phyloP scores from a whole-genome alignment of 2,888 invertebrate species.

The Zygaena filipendulae region DNA sequence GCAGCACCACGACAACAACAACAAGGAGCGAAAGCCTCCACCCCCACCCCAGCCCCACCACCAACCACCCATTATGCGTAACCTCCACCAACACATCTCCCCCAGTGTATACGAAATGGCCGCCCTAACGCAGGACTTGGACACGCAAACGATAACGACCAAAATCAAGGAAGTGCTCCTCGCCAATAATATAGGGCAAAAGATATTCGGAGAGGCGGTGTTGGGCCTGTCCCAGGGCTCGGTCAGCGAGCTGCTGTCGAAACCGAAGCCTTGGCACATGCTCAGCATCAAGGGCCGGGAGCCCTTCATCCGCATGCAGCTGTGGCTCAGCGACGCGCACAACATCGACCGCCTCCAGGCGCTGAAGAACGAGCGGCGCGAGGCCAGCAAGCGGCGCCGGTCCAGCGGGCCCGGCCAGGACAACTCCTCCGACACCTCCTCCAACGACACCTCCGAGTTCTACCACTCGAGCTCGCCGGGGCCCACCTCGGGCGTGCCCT shows the following conservation, averaged over 20 bases:
- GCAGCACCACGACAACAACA: conserved; percentile 65
- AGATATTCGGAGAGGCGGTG: conserved; percentile 98
- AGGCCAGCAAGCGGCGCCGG: conserved; percentile 90
- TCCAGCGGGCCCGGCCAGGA: conserved; percentile 86
- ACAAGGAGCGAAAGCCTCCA: conserved; percentile 65
- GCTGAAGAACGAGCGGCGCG: conserved; percentile 89
- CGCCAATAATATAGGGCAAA: conserved; percentile 98
- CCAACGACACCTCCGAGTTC: conserved; percentile 89
- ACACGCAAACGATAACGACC: conserved; percentile 95
- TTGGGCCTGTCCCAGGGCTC: conserved; percentile 96
- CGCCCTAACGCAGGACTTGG: conserved; percentile 94
- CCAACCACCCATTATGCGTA: conserved; percentile 74
- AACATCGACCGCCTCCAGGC: conserved; percentile 94
- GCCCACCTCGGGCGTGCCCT: conserved; percentile 78
- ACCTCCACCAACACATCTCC: conserved; percentile 85
- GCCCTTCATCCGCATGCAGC: conserved; percentile 95
- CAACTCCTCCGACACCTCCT: conserved; percentile 88
- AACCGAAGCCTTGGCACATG: conserved; percentile 99
- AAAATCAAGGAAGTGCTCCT: conserved; percentile 96
- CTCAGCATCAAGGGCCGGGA: conserved; percentile 97
- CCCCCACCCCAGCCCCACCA: conserved; percentile 72
- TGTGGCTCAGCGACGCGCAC: conserved; percentile 96
- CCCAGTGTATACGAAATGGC: conserved; percentile 99
- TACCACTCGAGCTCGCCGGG: conserved; percentile 88
- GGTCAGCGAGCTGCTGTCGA: conserved; percentile 95